Conservation (phyloP, 1,140 invertebrate species). For the Cydia splendana region DNA sequence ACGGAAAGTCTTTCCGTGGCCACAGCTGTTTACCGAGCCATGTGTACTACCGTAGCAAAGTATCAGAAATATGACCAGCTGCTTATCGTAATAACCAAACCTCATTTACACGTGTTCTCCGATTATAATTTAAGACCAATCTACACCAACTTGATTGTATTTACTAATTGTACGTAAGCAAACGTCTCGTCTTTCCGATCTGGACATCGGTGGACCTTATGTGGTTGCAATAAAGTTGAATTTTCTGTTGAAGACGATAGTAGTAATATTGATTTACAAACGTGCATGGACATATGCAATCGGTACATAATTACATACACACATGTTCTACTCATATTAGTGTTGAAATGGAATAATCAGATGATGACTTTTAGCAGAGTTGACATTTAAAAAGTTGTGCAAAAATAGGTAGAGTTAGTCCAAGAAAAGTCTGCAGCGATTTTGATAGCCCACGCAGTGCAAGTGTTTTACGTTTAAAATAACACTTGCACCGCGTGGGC, state of each 20-base stretch:
- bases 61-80: too few species aligned
- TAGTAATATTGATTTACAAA: neutral
- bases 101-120: neutral
- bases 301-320: neutral
- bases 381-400: neutral
- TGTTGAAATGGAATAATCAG: conserved; percentile 1
- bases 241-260: too few species aligned
- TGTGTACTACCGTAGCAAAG: too few species aligned
- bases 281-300: neutral
- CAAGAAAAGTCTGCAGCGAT: too few species aligned
- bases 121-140: neutral
- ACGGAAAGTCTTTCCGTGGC: too few species aligned
- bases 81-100: neutral
- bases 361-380: neutral
- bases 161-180: neutral
- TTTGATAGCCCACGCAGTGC: too few species aligned
- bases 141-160: neutral
- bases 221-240: too few species aligned
- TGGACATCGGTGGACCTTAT: too few species aligned
- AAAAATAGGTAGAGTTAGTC: too few species aligned
- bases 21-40: too few species aligned
- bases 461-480: too few species aligned
- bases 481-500: too few species aligned
- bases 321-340: neutral
- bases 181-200: neutral